Evolutionary conservation across 2,888 invertebrate species (phyloP).

Genomic region (Anthrax anthrax): DNA sequence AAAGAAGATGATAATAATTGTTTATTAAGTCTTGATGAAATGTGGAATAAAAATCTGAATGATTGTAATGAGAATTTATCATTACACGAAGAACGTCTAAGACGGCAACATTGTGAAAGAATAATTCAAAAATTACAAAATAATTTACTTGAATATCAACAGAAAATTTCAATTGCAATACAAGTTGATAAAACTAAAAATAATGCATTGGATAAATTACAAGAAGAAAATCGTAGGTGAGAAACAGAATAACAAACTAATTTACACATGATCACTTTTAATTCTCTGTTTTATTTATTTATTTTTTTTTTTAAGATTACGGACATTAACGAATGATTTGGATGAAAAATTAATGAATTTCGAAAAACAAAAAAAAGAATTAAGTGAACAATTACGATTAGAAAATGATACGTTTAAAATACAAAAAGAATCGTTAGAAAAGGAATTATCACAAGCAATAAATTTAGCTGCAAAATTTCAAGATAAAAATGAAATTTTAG

Average conservation of each 20-base stretch:
- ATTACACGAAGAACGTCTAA: slow-evolving; percentile 60
- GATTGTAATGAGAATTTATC: slow-evolving; percentile 30
- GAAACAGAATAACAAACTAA: background rate
- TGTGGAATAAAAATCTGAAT: slow-evolving; percentile 27
- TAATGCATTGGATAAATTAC: slow-evolving; percentile 47
- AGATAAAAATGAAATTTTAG: slow-evolving; percentile 44
- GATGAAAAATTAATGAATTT: slow-evolving; percentile 11
- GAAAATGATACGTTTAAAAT: slow-evolving; percentile 30
- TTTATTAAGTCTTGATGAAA: slow-evolving; percentile 29
- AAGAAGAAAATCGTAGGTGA: slow-evolving; percentile 45
- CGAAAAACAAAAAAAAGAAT: slow-evolving; percentile 24
- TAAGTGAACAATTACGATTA: slow-evolving; percentile 24
- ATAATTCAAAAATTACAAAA: slow-evolving; percentile 60
- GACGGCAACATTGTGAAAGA: slow-evolving; percentile 60
- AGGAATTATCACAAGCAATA: slow-evolving; percentile 56
- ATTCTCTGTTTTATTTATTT: background rate
- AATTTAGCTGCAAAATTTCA: slow-evolving; percentile 53
- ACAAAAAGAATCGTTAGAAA: slow-evolving; percentile 47
- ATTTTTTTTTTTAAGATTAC: background rate
- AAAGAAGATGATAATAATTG: slow-evolving; percentile 11
- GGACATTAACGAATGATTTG: slow-evolving; percentile 7
- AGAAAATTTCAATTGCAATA: slow-evolving; percentile 63
- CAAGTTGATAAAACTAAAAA: slow-evolving; percentile 66
- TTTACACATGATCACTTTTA: background rate
- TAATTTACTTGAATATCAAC: slow-evolving; percentile 59